Evolutionary conservation across 2,797 vertebrate genomes (phyloP), one percentile per base, ranked within the genome.

Genomic region (Meda fulgida): DNA sequence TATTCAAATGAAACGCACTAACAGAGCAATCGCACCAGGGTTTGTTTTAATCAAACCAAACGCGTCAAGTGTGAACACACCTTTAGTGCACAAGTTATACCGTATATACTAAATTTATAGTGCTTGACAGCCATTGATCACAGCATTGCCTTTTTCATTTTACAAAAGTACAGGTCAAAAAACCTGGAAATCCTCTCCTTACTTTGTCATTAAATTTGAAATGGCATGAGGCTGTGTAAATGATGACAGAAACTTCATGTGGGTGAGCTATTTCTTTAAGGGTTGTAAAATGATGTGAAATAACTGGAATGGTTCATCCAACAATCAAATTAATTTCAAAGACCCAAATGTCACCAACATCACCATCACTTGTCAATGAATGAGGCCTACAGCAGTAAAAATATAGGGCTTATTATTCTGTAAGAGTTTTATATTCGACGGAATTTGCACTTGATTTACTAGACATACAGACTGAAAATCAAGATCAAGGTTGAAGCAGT

Each of bases 401-500:
- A 69, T 48, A 69, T 69, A 1, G 4, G 73, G 8, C 7, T 79
- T 46, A 78, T 72, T 60, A 78, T 84, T 71, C 53, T 26, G 19
- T 18, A 29, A 63, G 26, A 51, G 38, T 80, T 73, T 70, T 46
- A 55, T 72, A 77, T 83, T 83, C 21, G 0, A 11, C 53, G 3
- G 55, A 81, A 85, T 55, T 48, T 75, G 65, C 46, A 84, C 73
- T 87, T 87, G 72, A 86, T 82, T 89, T 84, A 85, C 55, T 38
- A 82, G 9, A 85, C 55, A 78, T 87, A 87, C 26, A 82, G 79
- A 58, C 77, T 85, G 78, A 83, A 87, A 91, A 85, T 88, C 88
- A 89, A 88, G 86, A 85, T 88, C 88, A 89, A 88, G 86, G 89
- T 83, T 75, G 58, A 86, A 84, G 51, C 63, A 34, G 60, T 81